Evolutionary conservation across 2,888 invertebrate species (phyloP), one percentile per base, ranked within the genome.

Genomic region (Sesia bembeciformis): DNA sequence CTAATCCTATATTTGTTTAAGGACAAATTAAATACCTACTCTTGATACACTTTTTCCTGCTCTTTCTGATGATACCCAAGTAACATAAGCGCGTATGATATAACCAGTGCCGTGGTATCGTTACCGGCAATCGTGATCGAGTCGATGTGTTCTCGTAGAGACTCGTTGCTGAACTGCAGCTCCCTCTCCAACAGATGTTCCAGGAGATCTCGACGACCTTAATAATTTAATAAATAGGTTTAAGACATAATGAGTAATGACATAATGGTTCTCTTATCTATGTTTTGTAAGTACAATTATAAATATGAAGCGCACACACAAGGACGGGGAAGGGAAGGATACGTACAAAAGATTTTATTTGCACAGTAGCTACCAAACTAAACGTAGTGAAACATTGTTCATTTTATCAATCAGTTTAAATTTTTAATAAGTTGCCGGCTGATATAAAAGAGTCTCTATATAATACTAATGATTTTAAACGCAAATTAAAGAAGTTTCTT

Each of bases 71-170:
- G 74, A 1, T 58, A 64, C 0, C 88, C 90, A 6, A 90, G 60
- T 56, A 87, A 59, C 53, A 76, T 62, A 3, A 90, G 67, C 0
- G 72, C 64, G 63, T 84, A 90, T 2, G 84, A 67, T 53, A 84
- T 81, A 4, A 81, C 84, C 4, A 84, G 74, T 0, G 90, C 81
- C 3, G 89, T 86, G 7, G 90, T 90, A 57, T 90, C 84, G 66
- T 88, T 85, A 54, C 91, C 91, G 8, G 91, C 91, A 51, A 91
- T 85, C 55, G 91, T 90, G 67, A 92, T 90, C 0, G 91, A 91
- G 60, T 91, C 90, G 3, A 92, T 90, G 70, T 91, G 91, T 57
- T 92, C 90, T 40, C 89, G 76, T n/a, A 92, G 63, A 63, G 92
- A 86, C 54, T 83, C 71, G 58, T 90, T 84, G 3, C 83, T 86